Conservation (phyloP, 2,797 vertebrate genomes). For the Ficedula albicollis region DNA sequence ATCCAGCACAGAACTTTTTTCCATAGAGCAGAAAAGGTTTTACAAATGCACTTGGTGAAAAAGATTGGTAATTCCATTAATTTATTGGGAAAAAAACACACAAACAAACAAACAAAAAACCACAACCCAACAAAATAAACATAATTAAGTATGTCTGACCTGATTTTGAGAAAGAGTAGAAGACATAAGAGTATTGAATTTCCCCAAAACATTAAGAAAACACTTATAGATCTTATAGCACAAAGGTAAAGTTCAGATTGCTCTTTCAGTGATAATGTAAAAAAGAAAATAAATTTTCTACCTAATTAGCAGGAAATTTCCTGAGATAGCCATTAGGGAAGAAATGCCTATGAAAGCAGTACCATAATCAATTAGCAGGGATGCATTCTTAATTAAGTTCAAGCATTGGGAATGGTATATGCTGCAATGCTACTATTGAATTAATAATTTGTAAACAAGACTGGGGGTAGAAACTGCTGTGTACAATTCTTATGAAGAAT, state of each 20-base stretch:
- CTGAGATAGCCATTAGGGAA: constrained; percentile 20
- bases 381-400: constrained; percentile 60
- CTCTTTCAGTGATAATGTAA: not conserved
- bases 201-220: not conserved
- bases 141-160: not conserved
- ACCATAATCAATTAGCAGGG: constrained; percentile 60
- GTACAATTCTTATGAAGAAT: not conserved
- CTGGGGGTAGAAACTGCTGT: not conserved
- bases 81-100: not conserved
- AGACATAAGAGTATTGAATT: not conserved
- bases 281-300: constrained; percentile 30
- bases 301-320: constrained; percentile 52
- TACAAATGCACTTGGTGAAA: not conserved
- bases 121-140: not conserved
- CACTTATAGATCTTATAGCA: not conserved
- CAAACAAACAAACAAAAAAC: no score
- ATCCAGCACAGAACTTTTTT: not conserved
- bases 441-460: constrained; percentile 49
- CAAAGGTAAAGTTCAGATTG: not conserved
- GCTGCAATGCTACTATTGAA: constrained; percentile 18
- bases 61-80: not conserved
- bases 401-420: constrained; percentile 29
- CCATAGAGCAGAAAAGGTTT: not conserved
- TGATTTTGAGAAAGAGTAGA: not conserved
- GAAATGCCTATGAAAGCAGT: not conserved